phyloP scores from a whole-genome alignment of 1,140 invertebrate genomes.

The Papilio machaon region DNA sequence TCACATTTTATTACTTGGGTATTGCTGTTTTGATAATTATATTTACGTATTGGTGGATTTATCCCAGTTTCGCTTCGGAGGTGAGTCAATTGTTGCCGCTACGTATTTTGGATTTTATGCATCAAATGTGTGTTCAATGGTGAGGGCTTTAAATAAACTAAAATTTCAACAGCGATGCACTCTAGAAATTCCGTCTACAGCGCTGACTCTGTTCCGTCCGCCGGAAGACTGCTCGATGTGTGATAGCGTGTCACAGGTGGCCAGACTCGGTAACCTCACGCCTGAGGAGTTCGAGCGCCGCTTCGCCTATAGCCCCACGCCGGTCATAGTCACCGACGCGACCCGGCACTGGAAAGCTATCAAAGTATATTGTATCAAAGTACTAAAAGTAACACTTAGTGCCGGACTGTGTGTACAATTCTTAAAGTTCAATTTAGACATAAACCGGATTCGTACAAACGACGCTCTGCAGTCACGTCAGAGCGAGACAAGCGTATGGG shows the following conservation, averaged over 20 bases:
- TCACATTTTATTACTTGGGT: conserved; percentile 27
- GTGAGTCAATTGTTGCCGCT: conserved; percentile 4
- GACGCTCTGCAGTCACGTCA: too few relatives aligned
- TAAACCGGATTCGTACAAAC: too few relatives aligned
- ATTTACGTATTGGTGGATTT: conserved; percentile 13
- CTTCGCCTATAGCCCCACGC: conserved; percentile 89
- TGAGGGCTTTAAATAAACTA: too few relatives aligned
- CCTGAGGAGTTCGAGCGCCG: conserved; percentile 86
- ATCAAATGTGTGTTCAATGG: too few relatives aligned
- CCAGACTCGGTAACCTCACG: conserved; percentile 85
- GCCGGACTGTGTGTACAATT: too few relatives aligned
- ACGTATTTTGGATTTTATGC: too few relatives aligned
- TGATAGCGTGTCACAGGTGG: conserved; percentile 83
- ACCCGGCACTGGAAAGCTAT: conserved; percentile 90
- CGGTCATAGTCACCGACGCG: conserved; percentile 93
- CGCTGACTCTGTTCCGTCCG: conserved; percentile 81
- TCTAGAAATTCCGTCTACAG: conserved; percentile 58
- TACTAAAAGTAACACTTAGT: neutral
- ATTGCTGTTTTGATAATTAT: conserved; percentile 39
- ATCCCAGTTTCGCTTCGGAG: neutral
- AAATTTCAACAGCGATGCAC: too few relatives aligned
- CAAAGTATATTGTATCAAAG: conserved; percentile 56
- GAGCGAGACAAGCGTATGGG: too few relatives aligned
- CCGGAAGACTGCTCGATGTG: conserved; percentile 91
- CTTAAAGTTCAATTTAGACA: too few relatives aligned